Base-by-base conservation (phyloP, 23 tunicate species). In the Oikopleura vanhoeffeni region DNA sequence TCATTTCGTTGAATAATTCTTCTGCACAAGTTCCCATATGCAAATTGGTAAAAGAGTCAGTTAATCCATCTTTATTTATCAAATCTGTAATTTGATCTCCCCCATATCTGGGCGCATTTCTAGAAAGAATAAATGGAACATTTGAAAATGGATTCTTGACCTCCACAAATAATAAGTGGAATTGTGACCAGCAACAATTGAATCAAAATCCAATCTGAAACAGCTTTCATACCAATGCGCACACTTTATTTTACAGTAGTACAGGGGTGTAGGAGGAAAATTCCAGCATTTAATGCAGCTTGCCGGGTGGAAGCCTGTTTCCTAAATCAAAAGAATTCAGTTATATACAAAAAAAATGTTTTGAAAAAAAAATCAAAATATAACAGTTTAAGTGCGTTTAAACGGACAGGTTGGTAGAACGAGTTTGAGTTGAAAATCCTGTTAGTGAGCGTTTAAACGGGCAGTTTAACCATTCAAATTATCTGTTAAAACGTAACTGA, bases 21-120 rank as follows among this genome's bases (percentile, higher is more conserved):
- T 71, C 79, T 18, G 79, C 79, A 30, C 79, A 71, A 24, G 79
- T 71, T 28, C 79, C 79, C 79, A 71, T 71, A 30, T 71, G 79
- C 38, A 71, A 2, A 2, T 38, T 38, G 35, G 79, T 71, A 32
- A 71, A 71, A 18, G 79, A 71, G 38, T 71, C 79, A 32, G 79
- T 71, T 24, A 71, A 38, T 30, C 79, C 79, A 71, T 71, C 79
- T 2, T 71, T 71, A 30, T 71, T 71, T 18, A 71, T 32, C 34
- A 71, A 38, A 71, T 71, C 79, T 33, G 4, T 28, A 33, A 71
- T 71, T 32, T 2, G 27, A 71, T 71, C 79, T 2, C 79, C 79
- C 32, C 79, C 79, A 71, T 71, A 71, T 24, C 34, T 28, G 34
- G 79, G 79, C 35, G 27, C 79, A 13, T 30, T 24, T 13, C 79